phyloP scores from a whole-genome alignment of 1,140 invertebrate species.

The Plodia interpunctella region DNA sequence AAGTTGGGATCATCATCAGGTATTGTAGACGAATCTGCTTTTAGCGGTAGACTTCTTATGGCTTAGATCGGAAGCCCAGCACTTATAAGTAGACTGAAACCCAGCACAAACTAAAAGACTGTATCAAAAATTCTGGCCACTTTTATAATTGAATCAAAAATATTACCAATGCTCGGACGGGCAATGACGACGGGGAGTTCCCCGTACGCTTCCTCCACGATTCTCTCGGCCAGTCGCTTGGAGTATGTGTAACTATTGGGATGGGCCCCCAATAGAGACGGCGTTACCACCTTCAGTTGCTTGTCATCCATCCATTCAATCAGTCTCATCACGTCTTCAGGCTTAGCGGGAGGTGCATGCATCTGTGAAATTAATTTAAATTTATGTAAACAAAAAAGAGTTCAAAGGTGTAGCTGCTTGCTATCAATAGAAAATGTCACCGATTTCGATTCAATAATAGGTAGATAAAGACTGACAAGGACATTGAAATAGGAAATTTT shows the following conservation, averaged over 20 bases:
- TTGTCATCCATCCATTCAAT: constrained; percentile 84
- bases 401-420: too few relatives aligned
- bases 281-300: constrained; percentile 80
- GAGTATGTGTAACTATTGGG: constrained; percentile 87
- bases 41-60: too few relatives aligned
- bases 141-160: constrained; percentile 16
- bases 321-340: constrained; percentile 82
- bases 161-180: constrained; percentile 86
- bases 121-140: too few relatives aligned
- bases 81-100: too few relatives aligned
- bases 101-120: too few relatives aligned
- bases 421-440: background rate
- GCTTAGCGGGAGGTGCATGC: constrained; percentile 80
- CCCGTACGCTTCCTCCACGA: constrained; percentile 77
- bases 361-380: constrained; percentile 40
- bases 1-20: too few relatives aligned
- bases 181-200: constrained; percentile 85
- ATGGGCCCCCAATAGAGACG: constrained; percentile 81
- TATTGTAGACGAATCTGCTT: too few relatives aligned
- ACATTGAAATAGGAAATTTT: too few relatives aligned
- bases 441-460: too few relatives aligned
- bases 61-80: too few relatives aligned
- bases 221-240: constrained; percentile 82
- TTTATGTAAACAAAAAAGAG: too few relatives aligned
- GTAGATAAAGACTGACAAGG: too few relatives aligned